These are phyloP conservation scores for Caranx melampygus DNA, from an alignment of 2,113 vertebrate genomes.

Conservation along the genomic window DNA sequence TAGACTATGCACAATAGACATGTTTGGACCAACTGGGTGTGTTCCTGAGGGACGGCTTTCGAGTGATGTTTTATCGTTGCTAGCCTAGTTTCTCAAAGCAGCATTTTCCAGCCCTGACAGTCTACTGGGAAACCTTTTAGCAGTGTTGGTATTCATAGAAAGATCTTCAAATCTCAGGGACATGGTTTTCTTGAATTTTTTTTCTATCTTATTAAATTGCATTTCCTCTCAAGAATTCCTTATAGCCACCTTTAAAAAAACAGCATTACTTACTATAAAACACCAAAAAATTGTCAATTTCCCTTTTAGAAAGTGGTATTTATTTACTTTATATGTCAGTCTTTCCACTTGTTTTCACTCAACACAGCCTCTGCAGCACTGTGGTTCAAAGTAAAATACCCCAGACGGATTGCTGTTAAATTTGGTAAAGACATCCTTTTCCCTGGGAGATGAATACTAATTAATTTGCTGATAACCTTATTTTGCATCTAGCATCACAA, in stretches of 20 bases:
- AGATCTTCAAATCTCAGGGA: neutral
- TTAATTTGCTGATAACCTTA: neutral
- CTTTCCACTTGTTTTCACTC: neutral
- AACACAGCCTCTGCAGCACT: neutral
- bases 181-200: conserved; percentile 28
- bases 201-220: conserved; percentile 1
- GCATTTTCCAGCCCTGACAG: conserved; percentile 20
- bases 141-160: conserved; percentile 25
- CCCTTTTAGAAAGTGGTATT: neutral
- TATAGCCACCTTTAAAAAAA: neutral
- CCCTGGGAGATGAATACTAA: neutral
- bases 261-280: neutral
- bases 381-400: neutral
- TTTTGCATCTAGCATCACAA: neutral
- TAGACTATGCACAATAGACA: conserved; percentile 1
- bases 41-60: conserved; percentile 39
- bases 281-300: neutral
- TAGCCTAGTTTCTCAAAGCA: conserved; percentile 61
- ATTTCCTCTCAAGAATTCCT: conserved; percentile 4
- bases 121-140: conserved; percentile 36
- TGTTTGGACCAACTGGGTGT: conserved; percentile 28
- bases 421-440: neutral
- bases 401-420: neutral
- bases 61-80: conserved; percentile 42
- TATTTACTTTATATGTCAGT: neutral